Evolutionary conservation across 2,113 vertebrate genomes (phyloP), one percentile per base, ranked within the genome.

Genomic region (Lates calcarifer): DNA sequence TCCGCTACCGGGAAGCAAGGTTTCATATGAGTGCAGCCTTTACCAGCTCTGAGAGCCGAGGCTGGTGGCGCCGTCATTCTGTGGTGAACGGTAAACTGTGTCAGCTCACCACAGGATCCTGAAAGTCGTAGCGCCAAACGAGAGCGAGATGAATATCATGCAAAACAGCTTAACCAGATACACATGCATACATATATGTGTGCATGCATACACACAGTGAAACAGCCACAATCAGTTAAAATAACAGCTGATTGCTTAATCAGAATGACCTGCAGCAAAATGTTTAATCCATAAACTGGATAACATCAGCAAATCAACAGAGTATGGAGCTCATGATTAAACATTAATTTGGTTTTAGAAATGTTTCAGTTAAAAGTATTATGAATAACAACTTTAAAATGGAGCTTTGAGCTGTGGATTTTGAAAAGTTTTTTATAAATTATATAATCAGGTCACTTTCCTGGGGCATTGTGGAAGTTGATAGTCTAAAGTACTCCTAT

Each of bases 31-130:
- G 37, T 8, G 3, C 41, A 71, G 70, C 49, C 17, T 43, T 41
- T 60, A 71, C 68, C 66, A 35, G 63, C 63, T 77, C 73, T 67
- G 20, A 71, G 65, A 63, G 57, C 49, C 2, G 35, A 2, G 53
- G 6, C 55, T 41, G 73, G 62, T 87, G 33, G 56, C 61, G n/a
- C 56, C 64, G 56, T 76, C 26, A 37, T 26, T 67, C 45, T 0
- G 74, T n/a, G 53, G 28, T 39, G 51, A 85, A 67, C n/a, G 8
- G 51, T 81, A 35, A 90, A 81, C 33, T 80, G 79, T 89, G 82
- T 89, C 83, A 85, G 77, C 43, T 82, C 82, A 77, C 83, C 83
- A 81, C 81, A 86, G 86, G 82, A 87, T 72, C 66, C 85, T 74
- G 69, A 87, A 5, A 73, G 74, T 45, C 62, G 61, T 33, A 45